Percentiles rank a stretch among this genome's conserved stretches.
These are phyloP conservation scores for Actenoides lindsayi DNA, from an alignment of 2,113 vertebrate genomes.

Conservation along the genomic window DNA sequence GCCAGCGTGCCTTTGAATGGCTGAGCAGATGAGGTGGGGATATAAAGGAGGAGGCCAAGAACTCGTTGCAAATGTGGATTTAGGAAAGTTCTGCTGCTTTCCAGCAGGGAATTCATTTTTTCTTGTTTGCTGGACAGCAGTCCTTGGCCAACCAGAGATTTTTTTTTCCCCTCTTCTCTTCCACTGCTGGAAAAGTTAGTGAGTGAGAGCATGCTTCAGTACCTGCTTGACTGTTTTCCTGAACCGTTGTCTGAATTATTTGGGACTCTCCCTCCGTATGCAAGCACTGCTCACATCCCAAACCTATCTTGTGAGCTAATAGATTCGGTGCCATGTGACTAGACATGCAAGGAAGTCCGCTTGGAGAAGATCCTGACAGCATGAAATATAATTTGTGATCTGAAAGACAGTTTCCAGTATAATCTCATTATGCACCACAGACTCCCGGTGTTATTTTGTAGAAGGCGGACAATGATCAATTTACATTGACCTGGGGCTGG, in stretches of 20 bases:
- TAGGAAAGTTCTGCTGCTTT: constrained; percentile 43
- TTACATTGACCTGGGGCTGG: constrained; percentile 88
- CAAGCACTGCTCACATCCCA: background rate
- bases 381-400: constrained; percentile 87
- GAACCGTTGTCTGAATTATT: background rate
- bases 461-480: constrained; percentile 89
- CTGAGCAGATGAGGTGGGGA: background rate
- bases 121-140: constrained; percentile 54
- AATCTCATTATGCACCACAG: constrained; percentile 88
- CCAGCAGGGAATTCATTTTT: constrained; percentile 18
- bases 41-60: constrained; percentile 2
- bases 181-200: background rate
- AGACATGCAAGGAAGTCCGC: constrained; percentile 71
- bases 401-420: constrained; percentile 86
- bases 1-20: background rate
- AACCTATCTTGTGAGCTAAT: background rate
- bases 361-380: constrained; percentile 78
- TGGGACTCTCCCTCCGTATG: background rate
- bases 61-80: background rate
- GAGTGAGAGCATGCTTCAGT: background rate
- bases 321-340: constrained; percentile 27
- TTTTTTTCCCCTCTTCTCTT: background rate
- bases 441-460: constrained; percentile 86
- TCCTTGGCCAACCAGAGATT: background rate
- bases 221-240: background rate